phyloP scores from a whole-genome alignment of 1,140 invertebrate genomes.

The Meloidogyne floridensis region DNA sequence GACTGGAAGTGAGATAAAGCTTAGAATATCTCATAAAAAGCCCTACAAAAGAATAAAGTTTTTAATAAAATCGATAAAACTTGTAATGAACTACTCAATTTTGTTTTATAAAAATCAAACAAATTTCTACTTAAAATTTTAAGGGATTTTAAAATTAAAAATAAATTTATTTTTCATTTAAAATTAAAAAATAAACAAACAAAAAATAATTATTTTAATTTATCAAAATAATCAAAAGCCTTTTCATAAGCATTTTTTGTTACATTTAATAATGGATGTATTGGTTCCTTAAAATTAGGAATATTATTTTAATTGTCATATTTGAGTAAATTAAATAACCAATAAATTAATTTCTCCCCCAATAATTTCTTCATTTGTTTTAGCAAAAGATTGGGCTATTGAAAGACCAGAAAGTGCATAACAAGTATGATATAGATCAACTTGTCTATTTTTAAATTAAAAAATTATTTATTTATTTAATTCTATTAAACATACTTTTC shows the following conservation, averaged over 20 bases:
- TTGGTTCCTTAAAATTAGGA: constrained; percentile 31
- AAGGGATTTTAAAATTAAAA: no score
- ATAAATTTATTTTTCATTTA: neutral
- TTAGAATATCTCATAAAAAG: neutral
- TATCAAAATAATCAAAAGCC: constrained; percentile 32
- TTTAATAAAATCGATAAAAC: neutral
- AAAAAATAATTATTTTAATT: constrained; percentile 20
- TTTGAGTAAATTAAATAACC: constrained; percentile 27
- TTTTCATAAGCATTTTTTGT: constrained; percentile 28
- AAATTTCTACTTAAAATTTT: no score
- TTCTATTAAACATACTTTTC: constrained; percentile 75
- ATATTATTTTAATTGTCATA: neutral
- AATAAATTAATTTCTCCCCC: constrained; percentile 32
- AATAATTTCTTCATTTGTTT: constrained; percentile 34
- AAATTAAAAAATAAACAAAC: constrained; percentile 6
- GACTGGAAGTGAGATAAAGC: neutral
- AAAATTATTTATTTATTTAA: constrained; percentile 6
- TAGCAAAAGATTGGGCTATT: constrained; percentile 40
- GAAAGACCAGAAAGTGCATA: constrained; percentile 41
- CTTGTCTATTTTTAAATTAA: constrained; percentile 30
- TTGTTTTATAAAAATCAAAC: no score
- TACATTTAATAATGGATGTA: constrained; percentile 40
- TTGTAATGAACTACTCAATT: neutral
- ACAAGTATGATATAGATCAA: constrained; percentile 56
- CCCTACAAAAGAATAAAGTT: neutral